Base-by-base conservation (phyloP, 2,888 invertebrate species). In the Pegoplata infirma region DNA sequence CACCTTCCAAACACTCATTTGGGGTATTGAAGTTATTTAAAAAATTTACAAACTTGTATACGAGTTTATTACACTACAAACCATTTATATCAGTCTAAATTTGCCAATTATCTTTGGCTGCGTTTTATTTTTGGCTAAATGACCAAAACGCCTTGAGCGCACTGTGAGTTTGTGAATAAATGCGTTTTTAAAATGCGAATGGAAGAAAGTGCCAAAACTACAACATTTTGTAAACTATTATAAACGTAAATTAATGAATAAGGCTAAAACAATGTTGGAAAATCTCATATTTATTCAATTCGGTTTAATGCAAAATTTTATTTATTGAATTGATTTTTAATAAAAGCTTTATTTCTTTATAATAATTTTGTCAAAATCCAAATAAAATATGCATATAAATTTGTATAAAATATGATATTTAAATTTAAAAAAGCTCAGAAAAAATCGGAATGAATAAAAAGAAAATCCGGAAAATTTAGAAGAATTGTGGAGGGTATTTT, bases 171-270 rank as follows among this genome's bases (percentile, higher is more conserved):
- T n/a, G 21, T 32, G 51, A 56, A 28, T 40, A 80, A 81, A 76
- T 76, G 66, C 64, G 80, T 78, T 81, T 74, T 71, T 71, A 72
- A 80, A 80, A 51, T 64, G 68, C 23, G 14, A 69, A 36, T 47
- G 53, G 16, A 47, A 21, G 36, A 51, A n/a, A 58, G 28, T 59
- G 68, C 55, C 53, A 58, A 40, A 40, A 40, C 0, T n/a, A 40
- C n/a, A n/a, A n/a, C n/a, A n/a, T n/a, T n/a, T n/a, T n/a, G n/a
- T n/a, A n/a, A n/a, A n/a, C n/a, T n/a, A n/a, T n/a, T n/a, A 12
- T 28, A 8, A 28, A 28, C 6, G 28, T 32, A 32, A 32, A 32
- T 32, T 32, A 32, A 32, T 32, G 32, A 32, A n/a, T n/a, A n/a
- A 32, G 32, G 32, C 32, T 32, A 7, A 32, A 32, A 32, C 32